These are phyloP conservation scores for Malurus cyaneus DNA, from an alignment of 2,113 vertebrate species.

Conservation along the genomic window DNA sequence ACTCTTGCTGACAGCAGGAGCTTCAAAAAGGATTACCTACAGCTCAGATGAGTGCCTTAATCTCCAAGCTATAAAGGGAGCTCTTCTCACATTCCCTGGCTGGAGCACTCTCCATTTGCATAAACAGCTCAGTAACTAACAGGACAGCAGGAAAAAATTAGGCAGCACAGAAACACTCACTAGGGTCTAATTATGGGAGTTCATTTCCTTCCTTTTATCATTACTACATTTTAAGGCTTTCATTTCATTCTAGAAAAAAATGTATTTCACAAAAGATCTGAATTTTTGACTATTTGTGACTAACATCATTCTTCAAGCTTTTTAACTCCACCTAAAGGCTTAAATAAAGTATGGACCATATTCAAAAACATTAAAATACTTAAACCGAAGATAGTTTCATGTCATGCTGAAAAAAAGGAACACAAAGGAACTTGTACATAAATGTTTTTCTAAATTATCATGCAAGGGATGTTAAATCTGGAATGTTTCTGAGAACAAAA, in stretches of 20 bases:
- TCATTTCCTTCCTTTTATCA: neutral
- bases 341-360: neutral
- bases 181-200: neutral
- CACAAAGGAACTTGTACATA: neutral
- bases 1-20: neutral
- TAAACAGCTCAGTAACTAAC: conserved; percentile 49
- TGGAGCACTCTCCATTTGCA: neutral
- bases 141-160: conserved; percentile 24
- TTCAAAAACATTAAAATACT: neutral
- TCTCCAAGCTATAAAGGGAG: conserved; percentile 2
- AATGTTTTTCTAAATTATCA: neutral
- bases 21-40: conserved; percentile 5
- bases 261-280: neutral
- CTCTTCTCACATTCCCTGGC: neutral
- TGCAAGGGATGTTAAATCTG: neutral
- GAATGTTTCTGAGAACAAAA: neutral
- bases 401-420: neutral
- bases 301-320: neutral
- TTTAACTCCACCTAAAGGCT: neutral
- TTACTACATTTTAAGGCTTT: neutral
- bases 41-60: conserved; percentile 6
- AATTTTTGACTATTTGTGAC: neutral
- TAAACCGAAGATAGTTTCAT: neutral
- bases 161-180: neutral
- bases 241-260: neutral